Evolutionary conservation across 2,888 invertebrate genomes (phyloP), one percentile per base, ranked within the genome.

Genomic region (Ophioninae sp.): DNA sequence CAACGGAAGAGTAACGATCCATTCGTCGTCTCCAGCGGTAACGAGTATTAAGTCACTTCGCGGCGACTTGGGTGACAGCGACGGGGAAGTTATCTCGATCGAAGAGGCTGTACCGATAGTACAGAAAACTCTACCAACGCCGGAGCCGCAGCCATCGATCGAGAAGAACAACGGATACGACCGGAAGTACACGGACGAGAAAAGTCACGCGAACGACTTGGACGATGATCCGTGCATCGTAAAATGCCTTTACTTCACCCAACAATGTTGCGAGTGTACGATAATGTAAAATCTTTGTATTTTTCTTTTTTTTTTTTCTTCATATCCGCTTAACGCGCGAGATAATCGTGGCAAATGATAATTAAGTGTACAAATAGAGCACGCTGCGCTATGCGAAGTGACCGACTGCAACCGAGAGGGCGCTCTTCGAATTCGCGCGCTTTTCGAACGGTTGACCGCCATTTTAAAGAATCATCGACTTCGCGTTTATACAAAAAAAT

Each of bases 231-330:
- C 93, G 72, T 95, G 95, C 87, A 93, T 94, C 77, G 94, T 95
- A 17, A 94, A 94, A 89, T 95, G 95, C 88, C 93, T 95, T 22
- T 95, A 95, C 88, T 95, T 94, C 87, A 94, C 95, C 1, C 93
- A 95, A 87, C 94, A 95, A 89, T 95, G 95, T 88, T 95, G 95
- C 92, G 95, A 95, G 88, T 95, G 95, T 92, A 94, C 94, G 79
- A 92, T 93, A 88, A 82, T 92, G 72, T 84, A 64, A 79, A 17
- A 51, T 17, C 17, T 51, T 51, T 51, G 13, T 6, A 10, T 17
- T 17, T 51, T 10, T 44, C n/a, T 51, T 51, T 51, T 0, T 17
- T 13, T 10, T 0, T 13, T 10, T 17, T 2, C 51, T 51, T 10
- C 51, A 51, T 10, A 30, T 30, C 1, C 30, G 3, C 30, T 30